Conservation (phyloP, 2,888 invertebrate species). For the Eupithecia subumbrata region DNA sequence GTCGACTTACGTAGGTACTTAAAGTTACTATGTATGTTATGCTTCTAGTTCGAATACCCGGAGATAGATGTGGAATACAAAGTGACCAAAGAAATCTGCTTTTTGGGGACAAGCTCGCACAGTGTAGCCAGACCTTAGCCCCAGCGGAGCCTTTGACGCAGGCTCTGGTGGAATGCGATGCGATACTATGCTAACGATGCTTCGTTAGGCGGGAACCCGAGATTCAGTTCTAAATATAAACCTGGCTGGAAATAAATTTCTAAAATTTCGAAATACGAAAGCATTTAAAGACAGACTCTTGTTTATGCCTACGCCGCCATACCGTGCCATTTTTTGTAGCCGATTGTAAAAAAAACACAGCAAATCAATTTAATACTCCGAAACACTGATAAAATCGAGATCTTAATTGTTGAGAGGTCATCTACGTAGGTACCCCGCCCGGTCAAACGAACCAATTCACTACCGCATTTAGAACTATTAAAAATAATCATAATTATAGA, state of each 20-base stretch:
- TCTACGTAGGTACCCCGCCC: slow-evolving; percentile 41
- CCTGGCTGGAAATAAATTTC: slow-evolving; percentile 12
- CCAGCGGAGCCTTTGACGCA: slow-evolving; percentile 48
- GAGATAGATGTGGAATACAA: background rate
- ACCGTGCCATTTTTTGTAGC: background rate
- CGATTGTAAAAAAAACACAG: background rate
- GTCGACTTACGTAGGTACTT: too few species aligned
- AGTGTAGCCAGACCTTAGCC: background rate
- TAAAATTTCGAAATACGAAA: slow-evolving; percentile 10
- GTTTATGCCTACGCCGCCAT: background rate
- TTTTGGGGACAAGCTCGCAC: background rate
- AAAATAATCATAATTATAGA: slow-evolving; percentile 55
- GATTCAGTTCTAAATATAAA: slow-evolving; percentile 43
- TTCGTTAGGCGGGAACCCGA: slow-evolving; percentile 40
- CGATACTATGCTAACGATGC: slow-evolving; percentile 44
- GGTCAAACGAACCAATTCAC: slow-evolving; percentile 45
- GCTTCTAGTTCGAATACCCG: background rate
- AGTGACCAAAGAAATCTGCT: background rate
- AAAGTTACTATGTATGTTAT: background rate
- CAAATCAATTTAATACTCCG: slow-evolving; percentile 26
- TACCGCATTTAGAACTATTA: slow-evolving; percentile 54
- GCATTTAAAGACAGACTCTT: background rate
- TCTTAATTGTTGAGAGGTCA: slow-evolving; percentile 48
- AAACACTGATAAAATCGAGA: slow-evolving; percentile 31
- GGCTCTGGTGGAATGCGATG: slow-evolving; percentile 40